Base-by-base conservation (phyloP, 1,140 invertebrate species). In the Tetranychus urticae region DNA sequence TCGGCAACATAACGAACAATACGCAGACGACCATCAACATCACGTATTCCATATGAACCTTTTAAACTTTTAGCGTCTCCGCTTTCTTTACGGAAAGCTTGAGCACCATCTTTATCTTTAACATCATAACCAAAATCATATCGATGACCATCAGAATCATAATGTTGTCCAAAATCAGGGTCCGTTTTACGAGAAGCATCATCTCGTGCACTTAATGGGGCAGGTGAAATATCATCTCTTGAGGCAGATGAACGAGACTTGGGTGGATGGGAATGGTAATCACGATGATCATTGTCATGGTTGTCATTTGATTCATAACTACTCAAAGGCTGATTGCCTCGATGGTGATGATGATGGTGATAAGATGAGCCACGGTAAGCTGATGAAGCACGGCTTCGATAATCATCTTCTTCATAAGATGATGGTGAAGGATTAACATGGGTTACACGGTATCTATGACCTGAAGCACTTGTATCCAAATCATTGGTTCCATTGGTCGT, bases 11-110 rank as follows among this genome's bases (percentile, higher is more conserved):
- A 67, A 34, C 64, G 61, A 1, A 67, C 66, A 31, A 59, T 52
- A 42, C 66, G 59, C 6, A 58, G 39, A 10, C 64, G 42, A 3
- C 66, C 66, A 50, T 67, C 64, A 14, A 56, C 59, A 58, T 67
- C 66, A 42, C 60, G 46, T 35, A 67, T 52, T n/a, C 62, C 54
- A 60, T 67, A 67, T 6, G 64, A 57, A 33, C 66, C 66, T 6
- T 63, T 56, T 46, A 67, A 66, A 12, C 66, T 66, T 34, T 61
- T 47, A 37, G 60, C 67, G 45, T 68, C 66, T 13, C 57, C 57
- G 12, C 23, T 58, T 58, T 58, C 57, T 33, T 58, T 42, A n/a
- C 55, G 33, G 35, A 56, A 56, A 7, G 33, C 33, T 5, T 14
- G 36, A 37, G 55, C 55, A 36, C 55, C 55, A 8, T 37, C 55